Conservation (phyloP, 2,797 vertebrate genomes). For the Odontamblyopus lacepedii region DNA sequence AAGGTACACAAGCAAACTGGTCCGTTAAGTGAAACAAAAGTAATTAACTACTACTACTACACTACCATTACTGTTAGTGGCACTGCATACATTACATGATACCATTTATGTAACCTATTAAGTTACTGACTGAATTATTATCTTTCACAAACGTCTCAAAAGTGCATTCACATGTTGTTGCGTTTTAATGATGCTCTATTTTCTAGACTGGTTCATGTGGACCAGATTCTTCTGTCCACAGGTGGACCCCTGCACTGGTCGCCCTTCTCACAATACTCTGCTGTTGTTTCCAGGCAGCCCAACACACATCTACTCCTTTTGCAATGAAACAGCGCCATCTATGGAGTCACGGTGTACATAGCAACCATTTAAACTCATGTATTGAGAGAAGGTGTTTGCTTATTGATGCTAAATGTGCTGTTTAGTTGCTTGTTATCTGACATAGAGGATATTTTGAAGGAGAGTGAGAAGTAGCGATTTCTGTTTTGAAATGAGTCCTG, state of each 20-base stretch:
- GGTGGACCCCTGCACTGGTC: neutral
- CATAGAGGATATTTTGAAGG: slow-evolving; percentile 23
- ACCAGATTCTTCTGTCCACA: neutral
- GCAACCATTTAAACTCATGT: slow-evolving; percentile 5
- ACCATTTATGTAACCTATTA: too few species aligned
- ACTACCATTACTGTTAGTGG: too few species aligned
- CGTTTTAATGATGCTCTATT: neutral
- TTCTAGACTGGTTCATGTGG: neutral
- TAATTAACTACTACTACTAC: too few species aligned
- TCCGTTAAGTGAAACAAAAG: too few species aligned
- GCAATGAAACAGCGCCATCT: slow-evolving; percentile 72
- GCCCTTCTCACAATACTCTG: slow-evolving; percentile 30
- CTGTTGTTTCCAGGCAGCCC: slow-evolving; percentile 57
- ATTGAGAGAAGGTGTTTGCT: slow-evolving; percentile 20
- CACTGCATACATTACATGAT: too few species aligned
- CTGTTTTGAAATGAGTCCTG: slow-evolving; percentile 49
- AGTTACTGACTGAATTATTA: too few species aligned
- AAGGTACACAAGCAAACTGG: too few species aligned
- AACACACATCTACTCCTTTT: slow-evolving; percentile 26
- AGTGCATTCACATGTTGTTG: neutral
- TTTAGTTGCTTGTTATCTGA: slow-evolving; percentile 28
- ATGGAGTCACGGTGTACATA: slow-evolving; percentile 31
- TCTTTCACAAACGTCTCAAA: too few species aligned
- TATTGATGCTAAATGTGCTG: slow-evolving; percentile 13
- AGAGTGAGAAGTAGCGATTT: slow-evolving; percentile 29